Conservation (phyloP, 2,888 invertebrate species). For the Cremastobaeus sp. region DNA sequence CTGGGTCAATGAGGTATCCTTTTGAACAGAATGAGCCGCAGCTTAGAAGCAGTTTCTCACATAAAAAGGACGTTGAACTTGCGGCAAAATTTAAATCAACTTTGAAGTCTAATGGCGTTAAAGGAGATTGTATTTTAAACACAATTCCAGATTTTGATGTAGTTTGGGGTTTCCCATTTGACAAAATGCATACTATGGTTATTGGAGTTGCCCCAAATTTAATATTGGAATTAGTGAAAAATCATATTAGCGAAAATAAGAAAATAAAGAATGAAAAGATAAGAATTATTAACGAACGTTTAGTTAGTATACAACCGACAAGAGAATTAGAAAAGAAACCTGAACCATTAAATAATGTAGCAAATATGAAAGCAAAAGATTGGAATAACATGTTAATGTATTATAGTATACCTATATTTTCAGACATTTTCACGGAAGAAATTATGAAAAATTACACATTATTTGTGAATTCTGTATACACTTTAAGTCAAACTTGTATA, state of each 20-base stretch:
- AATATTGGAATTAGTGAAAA: too few relatives aligned
- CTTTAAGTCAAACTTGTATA: neutral
- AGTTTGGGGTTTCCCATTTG: slow-evolving; percentile 22
- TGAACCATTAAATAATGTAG: slow-evolving; percentile 4
- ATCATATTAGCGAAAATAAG: too few relatives aligned
- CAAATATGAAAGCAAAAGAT: slow-evolving; percentile 24
- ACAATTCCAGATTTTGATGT: slow-evolving; percentile 4
- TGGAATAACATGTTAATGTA: slow-evolving; percentile 12
- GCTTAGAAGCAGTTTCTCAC: neutral
- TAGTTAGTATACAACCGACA: slow-evolving; percentile 6
- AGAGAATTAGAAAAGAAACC: slow-evolving; percentile 26
- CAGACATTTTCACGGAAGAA: neutral
- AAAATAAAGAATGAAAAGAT: neutral
- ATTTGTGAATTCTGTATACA: slow-evolving; percentile 8
- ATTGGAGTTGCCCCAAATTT: slow-evolving; percentile 4
- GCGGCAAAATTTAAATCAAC: neutral
- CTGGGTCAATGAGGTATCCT: slow-evolving; percentile 3
- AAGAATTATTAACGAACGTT: neutral
- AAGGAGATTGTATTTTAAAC: slow-evolving; percentile 1
- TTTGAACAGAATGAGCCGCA: neutral
- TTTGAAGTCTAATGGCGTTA: slow-evolving; percentile 1
- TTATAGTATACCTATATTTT: slow-evolving; percentile 24
- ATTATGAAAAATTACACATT: slow-evolving; percentile 6
- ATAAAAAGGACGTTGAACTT: neutral
- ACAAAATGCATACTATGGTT: too few relatives aligned